Base-by-base conservation (phyloP, 2,888 invertebrate genomes). In the Idaea dimidiata region DNA sequence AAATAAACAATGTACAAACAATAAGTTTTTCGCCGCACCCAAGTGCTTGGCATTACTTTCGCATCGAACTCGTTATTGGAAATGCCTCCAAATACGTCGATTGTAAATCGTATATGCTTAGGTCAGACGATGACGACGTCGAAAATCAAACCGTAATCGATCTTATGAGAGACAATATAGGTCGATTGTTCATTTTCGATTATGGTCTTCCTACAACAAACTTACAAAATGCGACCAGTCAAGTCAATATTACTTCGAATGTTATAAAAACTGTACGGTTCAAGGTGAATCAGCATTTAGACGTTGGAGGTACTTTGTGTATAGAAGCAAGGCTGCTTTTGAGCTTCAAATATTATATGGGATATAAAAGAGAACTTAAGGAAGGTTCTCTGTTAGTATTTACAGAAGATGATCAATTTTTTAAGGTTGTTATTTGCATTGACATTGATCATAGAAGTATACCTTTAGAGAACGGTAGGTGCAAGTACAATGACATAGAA, bases 241-340 rank as follows among this genome's bases (percentile, higher is more conserved):
- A 95, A 5, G 83, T 97, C 24, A 96, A 96, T 77, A 79, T 97
- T 57, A 95, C 95, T 10, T 94, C 94, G 4, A 91, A 93, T 1
- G 93, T 94, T 71, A 92, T 95, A 32, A 94, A 94, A 56, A 93
- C 95, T 0, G 89, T 97, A 60, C 94, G 95, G 67, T 97, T 97
- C 78, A 93, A 94, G 62, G 90, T 97, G 14, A 94, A 95, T 54
- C 94, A 95, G 63, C 94, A 95, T 24, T 90, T 91, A 58, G 97
- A 97, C 76, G 95, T 96, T 43, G 98, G 98, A 0, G 97, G 97
- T 0, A 97, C 96, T 1, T 80, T 97, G 17, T 93, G 94, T 0
- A 93, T 97, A 69, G 95, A 95, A 60, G 88, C 96, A 0, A 95
- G 95, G 60, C 90, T 97, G 77, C 93, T 95, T 72, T 94, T 94